Conservation (phyloP, 1,140 invertebrate genomes). For the Formica selysi region DNA sequence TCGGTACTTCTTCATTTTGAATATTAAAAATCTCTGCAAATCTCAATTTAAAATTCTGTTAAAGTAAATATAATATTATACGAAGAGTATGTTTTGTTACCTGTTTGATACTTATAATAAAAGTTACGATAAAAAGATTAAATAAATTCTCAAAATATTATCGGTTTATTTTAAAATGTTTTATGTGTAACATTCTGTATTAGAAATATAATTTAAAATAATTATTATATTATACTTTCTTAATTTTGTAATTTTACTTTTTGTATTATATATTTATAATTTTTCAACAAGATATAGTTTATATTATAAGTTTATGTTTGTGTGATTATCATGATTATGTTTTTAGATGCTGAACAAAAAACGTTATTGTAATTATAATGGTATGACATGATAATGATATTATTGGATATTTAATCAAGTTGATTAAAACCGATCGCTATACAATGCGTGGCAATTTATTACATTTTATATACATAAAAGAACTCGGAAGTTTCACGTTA, state of each 20-base stretch:
- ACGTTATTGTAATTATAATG: slow-evolving; percentile 1
- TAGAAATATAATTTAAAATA: slow-evolving; percentile 4
- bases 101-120: background rate
- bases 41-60: background rate
- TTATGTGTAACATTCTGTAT: background rate
- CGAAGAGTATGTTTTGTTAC: background rate
- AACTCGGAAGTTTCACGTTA: background rate
- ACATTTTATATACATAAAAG: slow-evolving; percentile 15
- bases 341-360: slow-evolving; percentile 26
- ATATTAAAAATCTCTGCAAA: background rate
- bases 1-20: background rate
- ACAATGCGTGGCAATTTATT: slow-evolving; percentile 5
- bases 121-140: background rate
- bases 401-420: slow-evolving; percentile 50
- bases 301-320: background rate
- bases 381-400: slow-evolving; percentile 15
- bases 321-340: slow-evolving; percentile 2
- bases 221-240: background rate
- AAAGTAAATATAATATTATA: background rate
- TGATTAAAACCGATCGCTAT: slow-evolving; percentile 23
- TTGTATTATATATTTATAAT: background rate
- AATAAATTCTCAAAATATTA: background rate
- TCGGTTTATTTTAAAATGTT: background rate
- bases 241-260: background rate
- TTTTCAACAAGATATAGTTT: background rate